Conservation (phyloP, 1,140 invertebrate species). For the Ganaspis sp. region DNA sequence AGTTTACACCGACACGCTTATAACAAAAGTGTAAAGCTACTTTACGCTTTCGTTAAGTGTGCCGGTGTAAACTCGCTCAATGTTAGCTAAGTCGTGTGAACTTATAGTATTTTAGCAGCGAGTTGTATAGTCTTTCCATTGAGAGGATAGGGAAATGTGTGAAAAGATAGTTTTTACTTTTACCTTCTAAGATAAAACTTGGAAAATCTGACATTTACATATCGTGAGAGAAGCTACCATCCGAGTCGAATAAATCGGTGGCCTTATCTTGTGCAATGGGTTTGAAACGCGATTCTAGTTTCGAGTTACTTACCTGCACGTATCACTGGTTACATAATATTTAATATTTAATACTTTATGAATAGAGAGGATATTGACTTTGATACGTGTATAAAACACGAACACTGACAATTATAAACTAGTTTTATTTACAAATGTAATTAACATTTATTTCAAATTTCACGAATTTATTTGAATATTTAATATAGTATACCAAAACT, state of each 20-base stretch:
- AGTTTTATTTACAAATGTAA: not conserved
- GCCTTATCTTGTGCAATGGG: slow-evolving; percentile 9
- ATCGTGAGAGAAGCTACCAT: not conserved
- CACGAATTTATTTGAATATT: not conserved
- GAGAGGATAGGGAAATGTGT: not conserved
- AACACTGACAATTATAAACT: not conserved
- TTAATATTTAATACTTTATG: not conserved
- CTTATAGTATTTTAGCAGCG: not conserved
- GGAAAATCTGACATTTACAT: slow-evolving; percentile 14
- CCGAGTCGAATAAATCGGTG: slow-evolving; percentile 3
- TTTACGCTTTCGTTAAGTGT: too few relatives aligned
- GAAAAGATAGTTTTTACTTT: not conserved
- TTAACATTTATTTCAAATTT: too few relatives aligned
- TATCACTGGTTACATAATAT: not conserved
- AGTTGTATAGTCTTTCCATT: not conserved
- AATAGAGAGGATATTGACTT: not conserved
- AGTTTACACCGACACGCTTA: too few relatives aligned
- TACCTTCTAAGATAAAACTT: not conserved
- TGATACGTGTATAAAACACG: not conserved
- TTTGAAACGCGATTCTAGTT: not conserved
- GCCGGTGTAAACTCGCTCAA: too few relatives aligned
- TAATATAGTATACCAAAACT: too few relatives aligned
- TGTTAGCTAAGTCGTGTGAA: too few relatives aligned
- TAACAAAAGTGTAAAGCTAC: too few relatives aligned
- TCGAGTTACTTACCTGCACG: not conserved